Evolutionary conservation across 2,797 vertebrate species (phyloP), one percentile per base, ranked within the genome.

Genomic region (Fistularia commersonii): DNA sequence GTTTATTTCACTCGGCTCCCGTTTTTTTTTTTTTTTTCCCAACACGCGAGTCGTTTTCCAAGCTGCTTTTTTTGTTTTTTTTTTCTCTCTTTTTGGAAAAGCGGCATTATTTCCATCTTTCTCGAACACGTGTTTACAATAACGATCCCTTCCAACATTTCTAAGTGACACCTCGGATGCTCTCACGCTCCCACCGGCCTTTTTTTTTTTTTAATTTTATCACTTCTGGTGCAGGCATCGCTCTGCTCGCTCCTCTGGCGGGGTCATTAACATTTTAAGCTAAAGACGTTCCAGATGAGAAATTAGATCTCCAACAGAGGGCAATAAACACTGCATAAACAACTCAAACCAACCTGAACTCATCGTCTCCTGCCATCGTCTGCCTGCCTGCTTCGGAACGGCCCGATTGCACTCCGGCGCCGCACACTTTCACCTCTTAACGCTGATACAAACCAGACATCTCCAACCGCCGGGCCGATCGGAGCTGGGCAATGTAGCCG

Each of bases 271-370:
- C 37, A 48, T 48, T 14, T 34, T 7, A 6, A 41, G 6, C 49
- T 46, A 6, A 31, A 38, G 35, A 15, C 32, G 7, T 54, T 48
- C 13, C 41, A 37, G 14, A 45, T 37, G 51, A 51, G 11, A 34
- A 45, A 41, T 8, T 3, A 14, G 32, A 13, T 32, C 11, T 31
- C 49, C 7, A 14, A 11, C 35, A 7, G 3, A 34, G 8, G 35
- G 36, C 31, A 35, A 3, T 11, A 35, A 49, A 48, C 39, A 33
- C 23, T 23, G 23, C 23, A 23, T 23, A 23, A 23, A 23, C 23
- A 23, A 11, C 23, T 38, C 1, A 10, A 7, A 13, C 11, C 32
- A 23, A 34, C 9, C 4, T 1, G 12, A 31, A 34, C 8, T 48
- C 11, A 32, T 12, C 15, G 5, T 35, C 23, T 45, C 41, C n/a